These are phyloP conservation scores for Callospermophilus lateralis DNA, from an alignment of 2,113 vertebrate genomes.

Conservation along the genomic window DNA sequence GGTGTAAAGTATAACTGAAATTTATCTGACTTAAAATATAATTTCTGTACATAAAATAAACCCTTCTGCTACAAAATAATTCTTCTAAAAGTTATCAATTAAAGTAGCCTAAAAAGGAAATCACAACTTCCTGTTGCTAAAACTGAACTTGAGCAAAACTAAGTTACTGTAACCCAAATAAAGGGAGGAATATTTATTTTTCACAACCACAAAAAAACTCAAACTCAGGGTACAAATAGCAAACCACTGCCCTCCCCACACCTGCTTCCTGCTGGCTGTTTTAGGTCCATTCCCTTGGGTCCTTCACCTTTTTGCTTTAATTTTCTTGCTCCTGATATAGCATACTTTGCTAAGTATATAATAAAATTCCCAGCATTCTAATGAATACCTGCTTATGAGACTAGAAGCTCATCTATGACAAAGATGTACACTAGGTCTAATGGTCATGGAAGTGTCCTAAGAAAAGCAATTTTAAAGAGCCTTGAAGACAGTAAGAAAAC, in stretches of 20 bases:
- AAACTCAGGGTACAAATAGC: background rate
- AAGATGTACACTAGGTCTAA: background rate
- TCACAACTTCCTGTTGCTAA: background rate
- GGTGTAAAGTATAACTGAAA: background rate
- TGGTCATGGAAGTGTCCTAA: background rate
- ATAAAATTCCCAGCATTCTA: background rate
- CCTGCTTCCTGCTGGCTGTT: background rate
- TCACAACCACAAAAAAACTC: background rate
- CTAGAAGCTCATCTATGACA: background rate
- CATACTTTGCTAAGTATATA: background rate
- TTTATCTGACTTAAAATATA: background rate
- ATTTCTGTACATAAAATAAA: background rate
- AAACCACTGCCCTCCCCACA: background rate
- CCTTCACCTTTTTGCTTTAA: background rate
- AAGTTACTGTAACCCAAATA: background rate
- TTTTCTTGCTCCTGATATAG: background rate
- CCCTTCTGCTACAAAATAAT: background rate
- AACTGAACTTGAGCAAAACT: background rate
- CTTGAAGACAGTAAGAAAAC: background rate
- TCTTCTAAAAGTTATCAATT: conserved; percentile 12
- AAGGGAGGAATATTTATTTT: conserved; percentile 13
- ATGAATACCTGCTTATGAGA: background rate
- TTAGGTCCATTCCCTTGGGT: too few relatives aligned
- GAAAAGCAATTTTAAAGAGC: conserved; percentile 20
- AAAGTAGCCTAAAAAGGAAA: conserved; percentile 47